Evolutionary conservation across 2,113 vertebrate species (phyloP), one percentile per base, ranked within the genome.

Genomic region (Nycticorax nycticorax): DNA sequence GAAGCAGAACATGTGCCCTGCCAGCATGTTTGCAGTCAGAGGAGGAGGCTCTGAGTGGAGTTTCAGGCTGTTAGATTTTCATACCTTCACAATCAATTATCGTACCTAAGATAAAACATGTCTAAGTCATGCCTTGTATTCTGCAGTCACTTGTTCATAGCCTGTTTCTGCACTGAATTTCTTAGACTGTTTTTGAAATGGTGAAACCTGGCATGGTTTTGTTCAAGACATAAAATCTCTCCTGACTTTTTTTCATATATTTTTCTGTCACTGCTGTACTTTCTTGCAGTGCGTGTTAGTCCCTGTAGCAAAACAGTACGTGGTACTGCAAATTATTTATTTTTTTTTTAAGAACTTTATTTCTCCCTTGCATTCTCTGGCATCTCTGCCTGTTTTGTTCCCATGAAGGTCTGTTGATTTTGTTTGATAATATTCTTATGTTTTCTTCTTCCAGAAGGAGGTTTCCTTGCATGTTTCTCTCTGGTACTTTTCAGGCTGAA

Each of bases 1-100:
- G 83, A 92, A 93, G 77, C 6, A 88, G 89, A 95, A 84, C 69
- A 50, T 82, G 80, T 85, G 57, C 89, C 86, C 76, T 94, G 89
- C 87, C 74, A 83, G 87, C 56, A 26, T 9, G 12, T 75, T 91
- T 93, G 88, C 85, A 76, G 3, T 27, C 18, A 55, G 64, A 63
- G 48, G 53, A 76, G 71, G 77, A 71, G 83, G 84, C 55, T 91
- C 37, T 77, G 86, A 24, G 66, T 62, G 73, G 68, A 60, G 52
- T 89, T 95, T 32, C 30, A 45, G 71, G 22, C 66, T 89, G 72
- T 69, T 95, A 68, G 50, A 50, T 81, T 93, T 92, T 85, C 57
- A 53, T 83, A 66, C 59, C 55, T 66, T 92, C 55, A 53, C 66
- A 57, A 23, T 67, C 63, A 55, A 47, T 91, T 93, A 84, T 7